Base-by-base conservation (phyloP, 2,888 invertebrate species). In the Liodrosophila aerea region DNA sequence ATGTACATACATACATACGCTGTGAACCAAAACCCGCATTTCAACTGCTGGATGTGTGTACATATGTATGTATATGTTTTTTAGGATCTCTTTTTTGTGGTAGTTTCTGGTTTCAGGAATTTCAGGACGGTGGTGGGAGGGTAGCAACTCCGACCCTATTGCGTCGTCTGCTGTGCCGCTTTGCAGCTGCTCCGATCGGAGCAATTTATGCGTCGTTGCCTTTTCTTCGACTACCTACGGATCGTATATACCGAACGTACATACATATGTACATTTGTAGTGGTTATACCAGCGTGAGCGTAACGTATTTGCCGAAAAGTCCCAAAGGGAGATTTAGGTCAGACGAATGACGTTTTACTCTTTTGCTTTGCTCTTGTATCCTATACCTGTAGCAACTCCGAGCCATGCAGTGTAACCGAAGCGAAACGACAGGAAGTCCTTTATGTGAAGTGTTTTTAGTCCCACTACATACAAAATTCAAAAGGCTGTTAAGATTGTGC, bases 381-480 rank as follows among this genome's bases (percentile, higher is more conserved):
- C 22, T 33, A 40, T 82, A 77, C 77, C 77, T 77, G 77, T 73
- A 68, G 46, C 54, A 40, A 68, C 71, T 30, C 33, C 31, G 16
- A 16, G 60, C 46, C 49, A 22, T 58, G 37, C 53, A 65, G 83
- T 83, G 73, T 57, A 66, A 70, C 59, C 27, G 43, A 34, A 57
- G 69, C 54, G 66, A 76, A n/a, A 41, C 54, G 57, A 59, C 77
- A 83, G 84, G 84, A 78, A 73, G 66, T 83, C 44, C 50, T 61
- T 63, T 18, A 5, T 22, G 22, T 22, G 22, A 22, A 5, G 22
- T 22, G 22, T 22, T 22, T 22, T n/a, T n/a, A n/a, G 22, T 22
- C 22, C n/a, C n/a, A n/a, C n/a, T n/a, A n/a, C n/a, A n/a, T n/a
- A n/a, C 36, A 0, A 16, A 37, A 16, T 5, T 37, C 22, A 5